Conservation (phyloP, 2,888 invertebrate genomes). For the Leptothorax acervorum region DNA sequence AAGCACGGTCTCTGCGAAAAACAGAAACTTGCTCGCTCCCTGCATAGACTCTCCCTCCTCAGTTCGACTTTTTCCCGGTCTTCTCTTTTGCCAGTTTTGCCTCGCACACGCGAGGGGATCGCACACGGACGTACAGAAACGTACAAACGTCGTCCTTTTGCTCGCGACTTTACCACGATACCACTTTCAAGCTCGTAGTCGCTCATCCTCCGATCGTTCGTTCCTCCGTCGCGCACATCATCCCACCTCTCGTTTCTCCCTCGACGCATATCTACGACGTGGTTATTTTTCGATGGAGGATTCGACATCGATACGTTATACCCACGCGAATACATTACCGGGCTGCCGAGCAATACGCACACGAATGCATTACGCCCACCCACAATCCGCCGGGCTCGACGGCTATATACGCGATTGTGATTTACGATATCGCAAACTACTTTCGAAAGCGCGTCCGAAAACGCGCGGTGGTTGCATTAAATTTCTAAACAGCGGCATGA, state of each 20-base stretch:
- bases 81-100: constrained; percentile 21
- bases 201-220: constrained; percentile 59
- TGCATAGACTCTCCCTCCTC: constrained; percentile 36
- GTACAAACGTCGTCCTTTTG: constrained; percentile 37
- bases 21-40: constrained; percentile 25
- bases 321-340: constrained; percentile 71
- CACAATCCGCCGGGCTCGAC: constrained; percentile 34
- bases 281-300: constrained; percentile 72
- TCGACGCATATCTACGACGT: constrained; percentile 56
- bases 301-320: constrained; percentile 73
- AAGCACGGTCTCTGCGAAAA: constrained; percentile 4
- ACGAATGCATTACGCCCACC: constrained; percentile 70
- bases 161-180: constrained; percentile 35
- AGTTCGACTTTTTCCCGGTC: constrained; percentile 29
- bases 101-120: background rate
- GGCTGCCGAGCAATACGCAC: constrained; percentile 60
- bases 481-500: constrained; percentile 70
- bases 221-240: constrained; percentile 37
- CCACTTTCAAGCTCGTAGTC: constrained; percentile 30
- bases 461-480: constrained; percentile 70
- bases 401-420: constrained; percentile 69
- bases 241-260: constrained; percentile 17
- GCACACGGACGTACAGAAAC: background rate
- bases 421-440: constrained; percentile 79
- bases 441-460: constrained; percentile 67